phyloP scores from a whole-genome alignment of 2,888 invertebrate species.

The Congeria kusceri region DNA sequence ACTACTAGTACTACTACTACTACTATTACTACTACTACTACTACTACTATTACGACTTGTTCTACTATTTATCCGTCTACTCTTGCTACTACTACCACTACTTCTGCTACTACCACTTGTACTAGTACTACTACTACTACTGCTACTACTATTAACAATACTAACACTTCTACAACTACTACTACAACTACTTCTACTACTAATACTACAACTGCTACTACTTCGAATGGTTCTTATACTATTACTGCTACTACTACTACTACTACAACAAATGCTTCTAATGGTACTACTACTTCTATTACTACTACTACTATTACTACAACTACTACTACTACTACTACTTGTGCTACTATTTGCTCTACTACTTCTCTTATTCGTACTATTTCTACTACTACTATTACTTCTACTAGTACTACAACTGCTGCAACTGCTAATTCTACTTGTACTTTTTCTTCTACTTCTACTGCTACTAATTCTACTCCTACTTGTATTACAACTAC shows the following conservation, averaged over 20 bases:
- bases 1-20: constrained; percentile 13
- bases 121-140: constrained; percentile 10
- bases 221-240: constrained; percentile 14
- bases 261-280: not conserved
- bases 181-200: not conserved
- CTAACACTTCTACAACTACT: no score
- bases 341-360: no score
- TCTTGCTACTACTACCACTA: no score
- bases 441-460: constrained; percentile 3
- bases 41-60: no score
- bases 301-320: no score
- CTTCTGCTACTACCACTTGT: no score
- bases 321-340: no score
- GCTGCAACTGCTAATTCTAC: constrained; percentile 8
- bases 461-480: no score
- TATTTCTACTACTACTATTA: constrained; percentile 1
- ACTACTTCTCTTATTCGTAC: not conserved
- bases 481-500: no score
- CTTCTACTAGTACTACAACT: constrained; percentile 15
- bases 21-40: not conserved
- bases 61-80: no score
- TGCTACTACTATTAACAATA: not conserved
- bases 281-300: no score
- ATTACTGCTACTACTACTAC: constrained; percentile 18
- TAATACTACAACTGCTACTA: constrained; percentile 10